A percentile compares a stretch with the other conserved stretches of the same genome.
These are phyloP conservation scores for Cetonia aurata DNA, from an alignment of 2,888 invertebrate species.

Conservation along the genomic window DNA sequence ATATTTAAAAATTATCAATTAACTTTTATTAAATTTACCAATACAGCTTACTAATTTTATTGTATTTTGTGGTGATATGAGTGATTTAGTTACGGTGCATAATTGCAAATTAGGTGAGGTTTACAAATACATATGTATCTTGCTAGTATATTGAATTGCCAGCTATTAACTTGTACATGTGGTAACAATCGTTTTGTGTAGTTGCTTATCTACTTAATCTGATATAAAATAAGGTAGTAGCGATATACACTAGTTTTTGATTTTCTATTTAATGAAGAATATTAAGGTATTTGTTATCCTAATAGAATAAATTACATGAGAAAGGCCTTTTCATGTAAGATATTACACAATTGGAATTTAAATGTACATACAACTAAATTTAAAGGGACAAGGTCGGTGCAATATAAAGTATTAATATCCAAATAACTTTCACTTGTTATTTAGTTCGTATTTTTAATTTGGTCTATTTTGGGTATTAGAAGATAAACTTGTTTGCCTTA, in stretches of 20 bases:
- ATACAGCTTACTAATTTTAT: constrained; percentile 19
- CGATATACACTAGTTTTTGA: no score
- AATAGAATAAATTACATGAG: no score
- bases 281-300: no score
- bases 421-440: constrained; percentile 22
- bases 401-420: constrained; percentile 9
- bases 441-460: constrained; percentile 9
- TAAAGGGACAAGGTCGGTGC: constrained; percentile 22
- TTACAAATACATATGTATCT: no score
- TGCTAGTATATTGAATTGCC: no score
- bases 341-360: constrained; percentile 29
- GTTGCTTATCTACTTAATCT: no score
- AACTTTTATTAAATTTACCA: constrained; percentile 9
- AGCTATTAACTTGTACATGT: no score
- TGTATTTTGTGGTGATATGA: neutral
- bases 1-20: constrained; percentile 28
- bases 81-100: neutral
- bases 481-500: no score
- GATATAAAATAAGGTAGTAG: no score
- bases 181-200: no score
- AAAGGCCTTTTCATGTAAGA: constrained; percentile 3
- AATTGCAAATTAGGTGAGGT: no score
- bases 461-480: constrained; percentile 5
- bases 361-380: constrained; percentile 25
- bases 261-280: no score